phyloP scores from a whole-genome alignment of 1,140 invertebrate genomes.

The Ephestia elutella region DNA sequence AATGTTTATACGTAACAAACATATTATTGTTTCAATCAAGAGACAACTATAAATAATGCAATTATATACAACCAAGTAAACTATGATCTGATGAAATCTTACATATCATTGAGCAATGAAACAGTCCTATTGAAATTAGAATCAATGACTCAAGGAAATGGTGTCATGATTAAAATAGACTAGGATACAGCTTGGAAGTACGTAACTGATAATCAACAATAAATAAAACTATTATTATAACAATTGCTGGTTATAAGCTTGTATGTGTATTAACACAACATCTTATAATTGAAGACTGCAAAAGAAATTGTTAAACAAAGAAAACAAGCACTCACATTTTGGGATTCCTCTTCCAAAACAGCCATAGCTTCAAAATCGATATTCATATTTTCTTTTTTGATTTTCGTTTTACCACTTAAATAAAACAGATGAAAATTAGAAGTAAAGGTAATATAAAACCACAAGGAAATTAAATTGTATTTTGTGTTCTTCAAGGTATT shows the following conservation, averaged over 20 bases:
- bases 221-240: not conserved
- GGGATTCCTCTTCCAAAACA: slow-evolving; percentile 66
- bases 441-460: slow-evolving; percentile 18
- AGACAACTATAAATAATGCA: too few species aligned
- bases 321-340: slow-evolving; percentile 61
- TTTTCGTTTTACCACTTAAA: slow-evolving; percentile 8
- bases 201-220: not conserved
- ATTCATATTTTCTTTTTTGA: slow-evolving; percentile 45
- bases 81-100: too few species aligned
- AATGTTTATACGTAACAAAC: too few species aligned
- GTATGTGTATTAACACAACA: too few species aligned
- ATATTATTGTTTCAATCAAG: too few species aligned
- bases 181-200: slow-evolving; percentile 17
- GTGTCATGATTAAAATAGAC: slow-evolving; percentile 29
- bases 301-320: slow-evolving; percentile 20
- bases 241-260: not conserved
- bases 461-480: slow-evolving; percentile 35
- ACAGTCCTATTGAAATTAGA: slow-evolving; percentile 23
- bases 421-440: slow-evolving; percentile 14
- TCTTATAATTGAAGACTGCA: too few species aligned
- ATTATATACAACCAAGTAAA: too few species aligned
- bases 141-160: slow-evolving; percentile 20
- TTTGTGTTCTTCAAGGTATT: slow-evolving; percentile 43
- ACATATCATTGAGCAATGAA: slow-evolving; percentile 48
- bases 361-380: slow-evolving; percentile 68